A percentile compares a stretch with the other conserved stretches of the same genome.
Evolutionary conservation across 2,888 invertebrate genomes (phyloP).

Genomic region (Megastigmus dorsalis): DNA sequence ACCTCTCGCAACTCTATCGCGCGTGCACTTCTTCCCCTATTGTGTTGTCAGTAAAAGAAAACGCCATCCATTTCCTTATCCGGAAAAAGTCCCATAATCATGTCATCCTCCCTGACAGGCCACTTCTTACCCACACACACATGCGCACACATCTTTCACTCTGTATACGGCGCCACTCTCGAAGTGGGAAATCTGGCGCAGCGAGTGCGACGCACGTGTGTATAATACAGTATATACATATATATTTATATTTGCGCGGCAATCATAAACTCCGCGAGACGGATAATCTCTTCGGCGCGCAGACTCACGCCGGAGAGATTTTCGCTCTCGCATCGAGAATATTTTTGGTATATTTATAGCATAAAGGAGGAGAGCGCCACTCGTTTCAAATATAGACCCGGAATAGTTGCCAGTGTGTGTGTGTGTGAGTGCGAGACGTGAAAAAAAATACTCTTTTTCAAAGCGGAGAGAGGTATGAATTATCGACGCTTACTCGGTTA

Average conservation of each 20-base stretch:
- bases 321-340: not conserved
- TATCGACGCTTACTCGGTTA: no score
- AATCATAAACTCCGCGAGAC: constrained; percentile 4
- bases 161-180: not conserved
- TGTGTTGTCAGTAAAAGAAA: no score
- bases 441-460: no score
- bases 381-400: no score
- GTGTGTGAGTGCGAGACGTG: no score
- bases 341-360: constrained; percentile 36
- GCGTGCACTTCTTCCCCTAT: no score
- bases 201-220: not conserved
- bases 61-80: not conserved
- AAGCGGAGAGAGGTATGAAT: no score
- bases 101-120: constrained; percentile 2
- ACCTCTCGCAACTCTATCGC: no score
- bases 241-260: constrained; percentile 30
- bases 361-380: no score
- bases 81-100: not conserved
- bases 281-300: not conserved
- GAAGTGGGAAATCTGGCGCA: not conserved
- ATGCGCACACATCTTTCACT: not conserved
- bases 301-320: not conserved
- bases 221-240: not conserved
- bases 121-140: not conserved
- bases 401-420: no score